A percentile compares a stretch with the other conserved stretches of the same genome.
Conservation (phyloP, 1,140 invertebrate genomes). For the Drosophila arawakana region DNA sequence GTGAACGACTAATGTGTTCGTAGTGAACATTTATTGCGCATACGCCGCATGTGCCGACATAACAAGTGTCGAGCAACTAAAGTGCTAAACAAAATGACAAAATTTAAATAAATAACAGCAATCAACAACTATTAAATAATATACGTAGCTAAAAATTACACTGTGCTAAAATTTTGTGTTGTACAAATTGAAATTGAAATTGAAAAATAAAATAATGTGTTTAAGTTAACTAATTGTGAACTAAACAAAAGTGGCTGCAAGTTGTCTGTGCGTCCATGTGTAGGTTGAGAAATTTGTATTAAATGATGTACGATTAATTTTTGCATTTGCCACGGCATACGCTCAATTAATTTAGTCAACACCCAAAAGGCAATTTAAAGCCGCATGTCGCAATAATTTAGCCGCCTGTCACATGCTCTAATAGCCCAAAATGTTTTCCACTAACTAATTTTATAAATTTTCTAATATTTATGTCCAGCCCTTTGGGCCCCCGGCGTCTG, state of each 20-base stretch:
- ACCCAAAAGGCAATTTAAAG: slow-evolving; percentile 50
- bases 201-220: slow-evolving; percentile 5
- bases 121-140: background rate
- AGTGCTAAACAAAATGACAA: slow-evolving; percentile 43
- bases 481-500: background rate
- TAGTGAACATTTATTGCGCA: slow-evolving; percentile 52
- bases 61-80: slow-evolving; percentile 55
- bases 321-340: slow-evolving; percentile 28
- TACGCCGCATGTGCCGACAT: slow-evolving; percentile 63
- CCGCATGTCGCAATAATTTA: slow-evolving; percentile 67
- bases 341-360: slow-evolving; percentile 69
- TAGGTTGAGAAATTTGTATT: slow-evolving; percentile 38
- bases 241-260: background rate
- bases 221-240: background rate
- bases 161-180: slow-evolving; percentile 9
- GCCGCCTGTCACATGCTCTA: slow-evolving; percentile 59
- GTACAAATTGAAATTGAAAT: background rate
- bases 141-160: background rate
- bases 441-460: slow-evolving; percentile 45
- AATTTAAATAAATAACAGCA: slow-evolving; percentile 19
- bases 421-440: slow-evolving; percentile 55
- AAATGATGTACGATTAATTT: slow-evolving; percentile 24
- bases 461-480: slow-evolving; percentile 57
- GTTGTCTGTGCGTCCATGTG: slow-evolving; percentile 17
- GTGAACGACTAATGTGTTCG: slow-evolving; percentile 58